Evolutionary conservation across 2,797 vertebrate genomes (phyloP).

Genomic region (Xyrichtys novacula): DNA sequence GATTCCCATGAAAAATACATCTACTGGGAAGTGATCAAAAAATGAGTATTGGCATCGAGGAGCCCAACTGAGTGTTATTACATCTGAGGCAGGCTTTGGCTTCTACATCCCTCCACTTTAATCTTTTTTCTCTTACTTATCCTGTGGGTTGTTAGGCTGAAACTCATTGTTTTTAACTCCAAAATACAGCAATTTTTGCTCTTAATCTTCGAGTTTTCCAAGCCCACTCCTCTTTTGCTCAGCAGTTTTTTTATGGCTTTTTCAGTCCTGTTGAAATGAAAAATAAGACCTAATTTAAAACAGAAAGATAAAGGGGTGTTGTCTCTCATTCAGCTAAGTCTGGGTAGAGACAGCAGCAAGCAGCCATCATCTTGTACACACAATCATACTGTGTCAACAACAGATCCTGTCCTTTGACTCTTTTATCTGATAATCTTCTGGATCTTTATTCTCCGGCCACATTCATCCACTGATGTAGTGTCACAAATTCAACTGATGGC

Average conservation of each 20-base stretch:
- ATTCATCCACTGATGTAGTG: too few species aligned
- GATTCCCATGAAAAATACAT: slow-evolving; percentile 37
- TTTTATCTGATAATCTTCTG: too few species aligned
- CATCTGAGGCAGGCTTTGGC: background rate
- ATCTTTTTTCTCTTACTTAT: background rate
- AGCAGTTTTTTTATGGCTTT: too few species aligned
- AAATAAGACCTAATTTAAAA: background rate
- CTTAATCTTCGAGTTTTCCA: background rate
- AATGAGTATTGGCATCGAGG: background rate
- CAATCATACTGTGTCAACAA: too few species aligned
- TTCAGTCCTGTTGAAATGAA: too few species aligned
- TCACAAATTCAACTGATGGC: too few species aligned
- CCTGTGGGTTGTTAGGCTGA: background rate
- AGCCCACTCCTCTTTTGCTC: background rate
- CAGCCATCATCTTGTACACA: too few species aligned
- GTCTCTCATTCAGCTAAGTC: too few species aligned
- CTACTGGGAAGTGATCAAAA: slow-evolving; percentile 8
- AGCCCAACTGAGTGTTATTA: slow-evolving; percentile 11
- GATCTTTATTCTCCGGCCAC: too few species aligned
- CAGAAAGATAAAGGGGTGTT: too few species aligned
- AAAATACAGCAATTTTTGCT: background rate
- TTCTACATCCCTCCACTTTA: background rate
- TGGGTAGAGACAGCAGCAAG: too few species aligned
- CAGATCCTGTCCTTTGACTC: too few species aligned
- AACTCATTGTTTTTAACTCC: background rate